These are phyloP conservation scores for Drosophila quinaria DNA, from an alignment of 2,888 invertebrate species.

Conservation along the genomic window DNA sequence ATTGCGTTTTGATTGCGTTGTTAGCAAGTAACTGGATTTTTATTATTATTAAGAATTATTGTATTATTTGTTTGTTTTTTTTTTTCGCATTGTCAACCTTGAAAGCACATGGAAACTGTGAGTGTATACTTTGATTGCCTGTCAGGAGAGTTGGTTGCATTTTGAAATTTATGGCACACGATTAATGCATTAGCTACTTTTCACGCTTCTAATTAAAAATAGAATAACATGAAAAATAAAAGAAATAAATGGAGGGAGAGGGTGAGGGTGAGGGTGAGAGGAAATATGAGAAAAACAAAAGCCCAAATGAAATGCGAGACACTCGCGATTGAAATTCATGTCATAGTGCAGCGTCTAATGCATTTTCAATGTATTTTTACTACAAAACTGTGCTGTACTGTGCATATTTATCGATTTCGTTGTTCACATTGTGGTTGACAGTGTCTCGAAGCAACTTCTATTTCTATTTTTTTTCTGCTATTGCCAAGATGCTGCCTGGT, in stretches of 20 bases:
- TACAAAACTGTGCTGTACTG: conserved; percentile 54
- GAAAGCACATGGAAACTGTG: conserved; percentile 71
- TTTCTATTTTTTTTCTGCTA: not conserved
- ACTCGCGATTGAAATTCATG: conserved; percentile 67
- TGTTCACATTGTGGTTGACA: conserved; percentile 33
- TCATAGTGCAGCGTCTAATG: conserved; percentile 68
- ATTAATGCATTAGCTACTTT: conserved; percentile 71
- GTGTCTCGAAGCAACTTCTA: conserved; percentile 15
- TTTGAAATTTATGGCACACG: conserved; percentile 79
- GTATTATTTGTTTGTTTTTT: not conserved
- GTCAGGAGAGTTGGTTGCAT: conserved; percentile 57
- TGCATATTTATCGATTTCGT: conserved; percentile 76
- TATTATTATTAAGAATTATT: conserved; percentile 40
- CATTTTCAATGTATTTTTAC: conserved; percentile 78
- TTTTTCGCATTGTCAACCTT: conserved; percentile 64
- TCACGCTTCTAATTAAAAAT: conserved; percentile 65
- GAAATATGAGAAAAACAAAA: conserved; percentile 21
- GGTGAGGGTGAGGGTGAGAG: conserved; percentile 12
- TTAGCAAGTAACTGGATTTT: conserved; percentile 67
- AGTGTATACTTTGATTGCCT: conserved; percentile 65
- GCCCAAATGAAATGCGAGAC: conserved; percentile 33
- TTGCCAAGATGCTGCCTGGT: conserved; percentile 47
- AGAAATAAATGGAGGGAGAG: conserved; percentile 1
- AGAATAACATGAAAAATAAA: not conserved
- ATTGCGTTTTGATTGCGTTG: conserved; percentile 47